phyloP scores from a whole-genome alignment of 2,113 vertebrate species.

The Cinclus cinclus region DNA sequence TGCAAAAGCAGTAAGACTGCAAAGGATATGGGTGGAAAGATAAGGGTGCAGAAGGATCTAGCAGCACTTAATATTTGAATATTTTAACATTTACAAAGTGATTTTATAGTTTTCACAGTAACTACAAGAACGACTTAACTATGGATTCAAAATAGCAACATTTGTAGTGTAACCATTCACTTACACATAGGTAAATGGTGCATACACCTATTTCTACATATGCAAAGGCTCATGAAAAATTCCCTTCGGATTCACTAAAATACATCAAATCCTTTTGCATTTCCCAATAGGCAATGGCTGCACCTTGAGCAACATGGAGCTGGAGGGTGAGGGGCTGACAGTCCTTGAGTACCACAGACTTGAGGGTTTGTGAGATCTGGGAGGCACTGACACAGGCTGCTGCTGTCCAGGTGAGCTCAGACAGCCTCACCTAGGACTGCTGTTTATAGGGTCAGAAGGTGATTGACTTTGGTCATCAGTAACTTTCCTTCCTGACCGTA shows the following conservation, averaged over 20 bases:
- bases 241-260: not conserved
- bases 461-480: not conserved
- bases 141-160: not conserved
- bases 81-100: not conserved
- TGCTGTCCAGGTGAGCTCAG: accelerated
- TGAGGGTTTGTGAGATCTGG: not conserved
- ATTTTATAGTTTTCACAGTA: not conserved
- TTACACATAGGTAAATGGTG: not conserved
- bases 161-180: not conserved
- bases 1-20: not conserved
- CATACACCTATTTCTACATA: not conserved
- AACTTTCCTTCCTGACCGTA: not conserved
- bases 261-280: not conserved
- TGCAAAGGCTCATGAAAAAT: not conserved
- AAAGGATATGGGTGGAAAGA: not conserved
- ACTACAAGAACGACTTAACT: not conserved
- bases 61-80: not conserved
- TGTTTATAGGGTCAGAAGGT: not conserved
- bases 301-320: not conserved
- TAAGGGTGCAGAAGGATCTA: not conserved
- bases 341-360: not conserved
- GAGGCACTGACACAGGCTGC: not conserved
- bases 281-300: not conserved
- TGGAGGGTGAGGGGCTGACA: not conserved
- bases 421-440: not conserved